These are phyloP conservation scores for Caenorhabditis plicata DNA, from an alignment of 2,888 invertebrate genomes.

Conservation along the genomic window DNA sequence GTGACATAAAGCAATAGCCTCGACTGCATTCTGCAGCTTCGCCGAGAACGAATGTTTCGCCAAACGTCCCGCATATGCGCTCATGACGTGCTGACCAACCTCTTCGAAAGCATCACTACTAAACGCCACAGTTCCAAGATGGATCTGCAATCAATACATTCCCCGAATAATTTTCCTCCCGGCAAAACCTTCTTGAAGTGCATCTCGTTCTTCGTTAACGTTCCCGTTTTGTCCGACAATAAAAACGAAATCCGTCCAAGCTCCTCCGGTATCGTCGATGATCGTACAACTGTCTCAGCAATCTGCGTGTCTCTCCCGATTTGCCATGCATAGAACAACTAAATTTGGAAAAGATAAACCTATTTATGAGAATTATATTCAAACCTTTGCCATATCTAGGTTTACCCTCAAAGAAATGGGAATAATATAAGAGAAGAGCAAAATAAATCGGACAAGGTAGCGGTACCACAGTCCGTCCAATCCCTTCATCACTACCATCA, in stretches of 20 bases:
- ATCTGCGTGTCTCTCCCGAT: conserved; percentile 91
- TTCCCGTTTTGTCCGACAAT: conserved; percentile 97
- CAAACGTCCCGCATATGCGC: conserved; percentile 57
- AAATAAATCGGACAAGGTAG: conserved; percentile 91
- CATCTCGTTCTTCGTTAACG: conserved; percentile 98
- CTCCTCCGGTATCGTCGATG: conserved; percentile 98
- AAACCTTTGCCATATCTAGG: conserved; percentile 89
- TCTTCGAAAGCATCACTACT: conserved; percentile 84
- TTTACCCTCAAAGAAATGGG: conserved; percentile 97
- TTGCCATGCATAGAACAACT: conserved; percentile 81
- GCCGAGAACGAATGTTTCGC: conserved; percentile 59
- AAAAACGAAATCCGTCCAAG: conserved; percentile 87
- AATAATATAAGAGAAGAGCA: conserved; percentile 97
- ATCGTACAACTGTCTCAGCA: conserved; percentile 88
- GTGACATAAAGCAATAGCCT: conserved; percentile 90
- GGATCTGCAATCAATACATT: conserved; percentile 70
- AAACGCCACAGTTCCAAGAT: conserved; percentile 88
- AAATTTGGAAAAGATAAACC: background rate
- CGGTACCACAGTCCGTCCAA: conserved; percentile 67
- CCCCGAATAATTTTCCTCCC: background rate
- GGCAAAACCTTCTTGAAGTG: conserved; percentile 69
- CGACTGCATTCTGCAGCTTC: conserved; percentile 53
- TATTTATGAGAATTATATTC: background rate
- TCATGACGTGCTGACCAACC: conserved; percentile 66
- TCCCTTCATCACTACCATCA: conserved; percentile 88